Evolutionary conservation across 2,113 vertebrate species (phyloP).

Genomic region (Loxodonta africana): DNA sequence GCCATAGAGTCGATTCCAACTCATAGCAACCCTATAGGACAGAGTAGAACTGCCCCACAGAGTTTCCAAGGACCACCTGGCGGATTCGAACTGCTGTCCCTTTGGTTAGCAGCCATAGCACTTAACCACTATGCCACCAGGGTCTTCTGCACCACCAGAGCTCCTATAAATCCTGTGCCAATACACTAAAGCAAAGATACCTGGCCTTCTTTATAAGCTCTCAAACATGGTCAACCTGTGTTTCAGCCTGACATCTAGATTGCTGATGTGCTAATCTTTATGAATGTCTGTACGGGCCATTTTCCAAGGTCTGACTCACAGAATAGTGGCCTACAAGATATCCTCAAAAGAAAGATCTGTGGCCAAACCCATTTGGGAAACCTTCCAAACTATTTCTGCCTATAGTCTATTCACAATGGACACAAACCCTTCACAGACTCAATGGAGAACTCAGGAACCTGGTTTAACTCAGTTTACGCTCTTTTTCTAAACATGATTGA

Average conservation of each 20-base stretch:
- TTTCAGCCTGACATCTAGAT: neutral
- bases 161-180: neutral
- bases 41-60: too few species aligned
- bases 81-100: too few species aligned
- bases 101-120: too few species aligned
- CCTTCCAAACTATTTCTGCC: neutral
- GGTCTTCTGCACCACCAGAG: too few species aligned
- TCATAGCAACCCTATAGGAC: too few species aligned
- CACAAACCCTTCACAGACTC: neutral
- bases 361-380: rapidly evolving
- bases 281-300: neutral
- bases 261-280: neutral
- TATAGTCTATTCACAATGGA: too few species aligned
- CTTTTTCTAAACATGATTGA: neutral
- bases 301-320: neutral
- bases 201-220: neutral
- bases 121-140: too few species aligned
- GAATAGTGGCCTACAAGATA: neutral
- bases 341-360: neutral
- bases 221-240: rapidly evolving
- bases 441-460: rapidly evolving
- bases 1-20: too few species aligned
- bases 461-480: neutral
- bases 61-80: too few species aligned
- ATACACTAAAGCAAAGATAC: neutral